Conservation (phyloP, 2,113 vertebrate species). For the Bos taurus region DNA sequence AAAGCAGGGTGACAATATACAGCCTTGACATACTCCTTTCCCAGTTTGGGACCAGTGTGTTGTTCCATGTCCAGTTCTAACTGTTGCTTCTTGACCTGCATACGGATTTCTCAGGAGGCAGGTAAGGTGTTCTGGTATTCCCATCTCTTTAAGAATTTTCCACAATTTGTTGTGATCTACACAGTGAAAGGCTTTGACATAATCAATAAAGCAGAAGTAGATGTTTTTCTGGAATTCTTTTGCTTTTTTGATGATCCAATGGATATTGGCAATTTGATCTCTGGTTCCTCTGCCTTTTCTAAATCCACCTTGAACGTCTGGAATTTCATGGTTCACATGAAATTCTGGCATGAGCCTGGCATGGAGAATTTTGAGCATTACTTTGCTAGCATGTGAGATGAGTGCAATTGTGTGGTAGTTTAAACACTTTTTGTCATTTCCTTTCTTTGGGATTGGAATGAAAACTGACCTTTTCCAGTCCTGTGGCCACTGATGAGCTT, state of each 20-base stretch:
- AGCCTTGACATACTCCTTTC: not conserved
- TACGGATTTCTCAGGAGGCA: not conserved
- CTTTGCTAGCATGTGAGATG: not conserved
- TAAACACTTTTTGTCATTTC: not conserved
- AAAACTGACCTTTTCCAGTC: not conserved
- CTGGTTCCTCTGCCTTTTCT: not conserved
- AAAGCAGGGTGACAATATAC: not conserved
- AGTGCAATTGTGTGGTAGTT: not conserved
- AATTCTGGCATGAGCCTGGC: not conserved
- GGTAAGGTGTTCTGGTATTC: not conserved
- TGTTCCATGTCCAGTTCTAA: not conserved
- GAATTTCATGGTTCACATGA: not conserved
- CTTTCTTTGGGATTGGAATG: not conserved
- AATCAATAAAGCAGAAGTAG: not conserved
- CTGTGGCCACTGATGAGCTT: not conserved
- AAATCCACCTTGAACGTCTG: not conserved
- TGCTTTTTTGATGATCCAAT: accelerated
- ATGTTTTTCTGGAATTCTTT: not conserved
- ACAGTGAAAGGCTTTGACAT: not conserved
- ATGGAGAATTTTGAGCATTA: not conserved
- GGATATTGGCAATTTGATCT: not conserved
- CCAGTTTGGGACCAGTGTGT: not conserved
- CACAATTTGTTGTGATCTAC: not conserved
- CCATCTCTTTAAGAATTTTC: not conserved
- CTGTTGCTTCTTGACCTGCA: not conserved